Percentiles rank a stretch among this genome's conserved stretches.
Evolutionary conservation across 37 sponge, comb jelly and placozoan species (phyloP).

Genomic region (Aphrocallistes beatrix): DNA sequence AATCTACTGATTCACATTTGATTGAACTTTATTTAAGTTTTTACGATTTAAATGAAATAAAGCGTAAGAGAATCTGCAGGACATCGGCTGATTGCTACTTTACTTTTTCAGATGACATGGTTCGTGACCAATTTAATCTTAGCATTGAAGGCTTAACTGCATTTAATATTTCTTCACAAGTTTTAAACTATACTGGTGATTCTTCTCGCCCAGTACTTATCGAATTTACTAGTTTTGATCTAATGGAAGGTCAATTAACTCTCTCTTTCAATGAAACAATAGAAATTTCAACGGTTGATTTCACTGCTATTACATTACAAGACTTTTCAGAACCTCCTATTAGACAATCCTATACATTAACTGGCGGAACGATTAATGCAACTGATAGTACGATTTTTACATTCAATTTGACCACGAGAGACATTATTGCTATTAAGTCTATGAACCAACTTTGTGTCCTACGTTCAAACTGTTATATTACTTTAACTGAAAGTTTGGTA

Average conservation of each 20-base stretch:
- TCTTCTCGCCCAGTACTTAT: constrained; percentile 46
- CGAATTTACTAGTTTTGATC: constrained; percentile 62
- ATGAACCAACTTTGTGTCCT: constrained; percentile 55
- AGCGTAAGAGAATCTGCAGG: constrained; percentile 54
- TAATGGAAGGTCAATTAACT: constrained; percentile 36
- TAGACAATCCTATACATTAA: constrained; percentile 35
- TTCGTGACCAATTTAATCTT: constrained; percentile 64
- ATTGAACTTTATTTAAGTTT: constrained; percentile 35
- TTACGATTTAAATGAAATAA: constrained; percentile 78
- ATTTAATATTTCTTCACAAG: constrained; percentile 42
- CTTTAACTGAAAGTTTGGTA: constrained; percentile 54
- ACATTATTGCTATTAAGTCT: constrained; percentile 39
- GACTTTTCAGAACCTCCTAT: constrained; percentile 46
- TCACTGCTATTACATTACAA: constrained; percentile 51
- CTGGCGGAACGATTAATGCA: constrained; percentile 55
- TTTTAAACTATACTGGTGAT: constrained; percentile 40
- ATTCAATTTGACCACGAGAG: constrained; percentile 31
- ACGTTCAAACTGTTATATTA: constrained; percentile 74
- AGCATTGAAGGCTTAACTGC: constrained; percentile 59
- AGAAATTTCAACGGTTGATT: constrained; percentile 44
- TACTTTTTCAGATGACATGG: constrained; percentile 52
- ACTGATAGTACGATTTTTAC: constrained; percentile 35
- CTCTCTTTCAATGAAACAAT: constrained; percentile 79
- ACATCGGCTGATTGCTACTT: constrained; percentile 41
- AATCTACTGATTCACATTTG: constrained; percentile 34